A percentile compares a stretch with the other conserved stretches of the same genome.
These are phyloP conservation scores for Sphaeramia orbicularis DNA, from an alignment of 2,797 vertebrate species.

Conservation along the genomic window DNA sequence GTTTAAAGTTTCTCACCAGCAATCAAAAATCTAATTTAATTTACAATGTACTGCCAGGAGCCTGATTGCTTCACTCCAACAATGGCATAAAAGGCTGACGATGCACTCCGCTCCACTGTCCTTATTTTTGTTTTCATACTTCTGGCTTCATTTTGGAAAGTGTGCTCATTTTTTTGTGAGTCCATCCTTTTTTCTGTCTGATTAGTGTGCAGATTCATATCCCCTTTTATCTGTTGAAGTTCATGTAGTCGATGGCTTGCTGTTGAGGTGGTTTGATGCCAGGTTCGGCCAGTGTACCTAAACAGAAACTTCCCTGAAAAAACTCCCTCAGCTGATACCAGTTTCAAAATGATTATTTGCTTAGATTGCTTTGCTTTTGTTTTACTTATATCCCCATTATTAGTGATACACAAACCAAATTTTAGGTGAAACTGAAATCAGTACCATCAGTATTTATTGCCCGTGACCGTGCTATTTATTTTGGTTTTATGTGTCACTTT, in stretches of 20 bases:
- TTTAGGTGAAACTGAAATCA: no score
- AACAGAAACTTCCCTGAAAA: neutral
- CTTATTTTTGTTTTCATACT: constrained; percentile 5
- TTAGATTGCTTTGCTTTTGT: neutral
- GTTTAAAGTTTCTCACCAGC: constrained; percentile 20
- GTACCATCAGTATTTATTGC: no score
- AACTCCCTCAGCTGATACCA: neutral
- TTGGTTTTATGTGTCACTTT: no score
- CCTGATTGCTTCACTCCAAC: constrained; percentile 38
- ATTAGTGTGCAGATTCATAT: neutral
- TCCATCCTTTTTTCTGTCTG: constrained; percentile 1
- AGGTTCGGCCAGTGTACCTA: neutral
- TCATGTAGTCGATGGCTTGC: constrained; percentile 8
- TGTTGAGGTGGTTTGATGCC: neutral
- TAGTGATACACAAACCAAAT: neutral
- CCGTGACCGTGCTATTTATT: no score
- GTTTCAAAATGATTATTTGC: neutral
- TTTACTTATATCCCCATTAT: neutral
- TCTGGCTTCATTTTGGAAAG: constrained; percentile 7
- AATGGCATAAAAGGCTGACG: constrained; percentile 8
- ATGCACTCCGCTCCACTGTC: constrained; percentile 33
- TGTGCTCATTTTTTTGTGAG: constrained; percentile 2
- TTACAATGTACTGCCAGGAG: constrained; percentile 18
- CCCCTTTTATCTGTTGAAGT: neutral
- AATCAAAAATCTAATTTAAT: constrained; percentile 23